phyloP scores from a whole-genome alignment of 2,888 invertebrate species.

The Polyommatus icarus region DNA sequence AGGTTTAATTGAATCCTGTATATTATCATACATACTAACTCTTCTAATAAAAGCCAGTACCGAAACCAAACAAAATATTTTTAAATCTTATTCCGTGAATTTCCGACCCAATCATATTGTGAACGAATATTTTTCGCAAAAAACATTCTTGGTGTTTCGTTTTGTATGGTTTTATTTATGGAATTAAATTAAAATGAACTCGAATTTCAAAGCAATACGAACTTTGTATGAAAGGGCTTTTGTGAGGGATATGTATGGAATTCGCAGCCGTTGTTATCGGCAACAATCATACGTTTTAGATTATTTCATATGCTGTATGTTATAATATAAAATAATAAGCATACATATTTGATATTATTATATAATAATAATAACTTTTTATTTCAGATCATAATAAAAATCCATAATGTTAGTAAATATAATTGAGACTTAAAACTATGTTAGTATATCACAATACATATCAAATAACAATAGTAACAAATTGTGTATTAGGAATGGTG shows the following conservation, averaged over 20 bases:
- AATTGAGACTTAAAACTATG: too few relatives aligned
- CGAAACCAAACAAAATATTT: background rate
- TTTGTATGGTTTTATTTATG: slow-evolving; percentile 12
- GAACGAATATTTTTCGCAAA: background rate
- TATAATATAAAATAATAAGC: background rate
- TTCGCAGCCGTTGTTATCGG: background rate
- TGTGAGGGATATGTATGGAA: background rate
- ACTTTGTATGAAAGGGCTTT: slow-evolving; percentile 6
- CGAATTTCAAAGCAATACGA: slow-evolving; percentile 16
- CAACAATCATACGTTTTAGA: background rate
- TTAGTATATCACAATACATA: too few relatives aligned
- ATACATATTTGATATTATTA: too few relatives aligned
- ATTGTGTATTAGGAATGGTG: too few relatives aligned
- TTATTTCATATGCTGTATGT: background rate
- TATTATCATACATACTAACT: background rate
- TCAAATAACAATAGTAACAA: too few relatives aligned
- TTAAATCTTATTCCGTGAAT: background rate
- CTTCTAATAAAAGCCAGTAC: background rate
- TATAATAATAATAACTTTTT: too few relatives aligned
- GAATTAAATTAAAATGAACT: slow-evolving; percentile 11
- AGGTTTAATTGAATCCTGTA: too few relatives aligned
- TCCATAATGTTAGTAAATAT: too few relatives aligned
- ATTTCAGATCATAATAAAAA: too few relatives aligned
- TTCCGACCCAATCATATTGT: background rate
- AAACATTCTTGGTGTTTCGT: background rate